Percentiles rank a stretch among this genome's conserved stretches.
Conservation (phyloP, 2,888 invertebrate genomes). For the Plebejus melissa region DNA sequence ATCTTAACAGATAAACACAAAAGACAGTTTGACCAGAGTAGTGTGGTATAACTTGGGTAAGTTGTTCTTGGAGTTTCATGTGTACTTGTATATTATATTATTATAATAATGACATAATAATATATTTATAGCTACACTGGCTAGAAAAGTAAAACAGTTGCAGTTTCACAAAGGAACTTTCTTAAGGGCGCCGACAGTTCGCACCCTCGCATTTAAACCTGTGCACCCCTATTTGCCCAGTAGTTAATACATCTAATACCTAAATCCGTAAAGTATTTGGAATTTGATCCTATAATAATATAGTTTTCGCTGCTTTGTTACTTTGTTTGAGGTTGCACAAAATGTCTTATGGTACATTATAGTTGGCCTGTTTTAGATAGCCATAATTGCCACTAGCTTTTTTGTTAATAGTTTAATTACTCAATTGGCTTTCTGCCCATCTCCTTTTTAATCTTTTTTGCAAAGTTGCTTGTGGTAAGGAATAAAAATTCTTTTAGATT, state of each 20-base stretch:
- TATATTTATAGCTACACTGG: background rate
- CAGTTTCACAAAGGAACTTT: background rate
- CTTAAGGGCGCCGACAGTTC: background rate
- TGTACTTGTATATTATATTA: background rate
- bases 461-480: no score
- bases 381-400: no score
- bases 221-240: background rate
- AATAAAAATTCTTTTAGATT: background rate
- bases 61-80: background rate
- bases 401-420: no score
- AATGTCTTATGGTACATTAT: no score
- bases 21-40: no score
- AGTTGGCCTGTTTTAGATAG: no score
- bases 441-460: no score
- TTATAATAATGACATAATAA: background rate
- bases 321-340: background rate
- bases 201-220: conserved; percentile 6
- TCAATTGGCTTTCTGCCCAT: no score
- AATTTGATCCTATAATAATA: background rate
- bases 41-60: no score
- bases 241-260: background rate
- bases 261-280: background rate
- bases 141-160: background rate
- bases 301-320: background rate
- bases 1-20: no score